Evolutionary conservation across 2,888 invertebrate species (phyloP), one percentile per base, ranked within the genome.

Genomic region (Nymphalis urticae): DNA sequence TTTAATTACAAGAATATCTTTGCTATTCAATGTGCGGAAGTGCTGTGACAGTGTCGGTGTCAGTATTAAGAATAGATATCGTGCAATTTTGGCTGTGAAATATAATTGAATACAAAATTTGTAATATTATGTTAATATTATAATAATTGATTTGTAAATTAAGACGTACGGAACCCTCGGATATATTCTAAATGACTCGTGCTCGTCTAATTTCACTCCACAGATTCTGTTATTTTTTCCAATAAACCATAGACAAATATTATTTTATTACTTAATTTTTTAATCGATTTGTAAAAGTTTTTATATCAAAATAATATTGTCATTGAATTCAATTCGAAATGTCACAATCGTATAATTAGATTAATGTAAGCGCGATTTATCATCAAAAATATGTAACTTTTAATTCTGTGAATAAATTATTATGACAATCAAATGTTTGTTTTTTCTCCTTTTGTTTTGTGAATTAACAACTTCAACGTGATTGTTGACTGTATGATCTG

Each of bases 61-160:
- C 42, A 10, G 42, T 13, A 42, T 42, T 42, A 42, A 42, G 42
- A 13, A 8, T 32, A 32, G 27, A 32, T 56, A 32, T 36, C 17
- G 56, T 21, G n/a, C 7, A 56, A 56, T 32, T 56, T 56, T 56
- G 56, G 56, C 56, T 56, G 56, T 56, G 56, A 56, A 27, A 32
- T 36, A 32, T 36, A 32, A 24, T 21, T 53, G 53, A 53, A 24
- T 13, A 53, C 10, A 24, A 53, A 53, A 53, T 53, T 51, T 7
- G 16, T 21, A 24, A 24, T 53, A 53, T 53, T 53, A 5, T 24
- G 53, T 53, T 53, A 24, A 24, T 53, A 16, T 27, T 32, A 32
- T 53, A 21, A 21, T 21, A 19, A 51, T 53, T 53, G 53, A 53
- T 53, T 53, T 53, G 53, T 53, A 53, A 53, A 53, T 21, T 13